phyloP scores from a whole-genome alignment of 2,113 vertebrate species.

The Apistogramma diplotaenia region DNA sequence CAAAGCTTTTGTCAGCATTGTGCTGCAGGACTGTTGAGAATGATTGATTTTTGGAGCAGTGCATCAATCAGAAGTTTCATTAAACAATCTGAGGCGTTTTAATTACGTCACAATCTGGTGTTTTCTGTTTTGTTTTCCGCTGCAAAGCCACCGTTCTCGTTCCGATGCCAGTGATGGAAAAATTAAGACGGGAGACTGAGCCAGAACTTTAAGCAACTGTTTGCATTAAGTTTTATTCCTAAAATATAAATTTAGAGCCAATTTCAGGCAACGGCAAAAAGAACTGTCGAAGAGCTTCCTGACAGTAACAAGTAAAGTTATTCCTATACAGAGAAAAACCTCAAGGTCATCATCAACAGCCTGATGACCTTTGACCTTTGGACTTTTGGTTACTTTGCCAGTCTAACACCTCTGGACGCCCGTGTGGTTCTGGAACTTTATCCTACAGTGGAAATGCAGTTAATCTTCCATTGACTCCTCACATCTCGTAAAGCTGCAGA shows the following conservation, averaged over 20 bases:
- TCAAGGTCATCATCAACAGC: too few relatives aligned
- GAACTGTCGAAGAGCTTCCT: neutral
- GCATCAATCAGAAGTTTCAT: neutral
- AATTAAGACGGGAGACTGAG: neutral
- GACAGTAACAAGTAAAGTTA: neutral
- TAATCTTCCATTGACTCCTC: neutral
- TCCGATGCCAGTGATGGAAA: neutral
- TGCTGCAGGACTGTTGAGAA: constrained; percentile 2
- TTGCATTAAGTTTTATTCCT: neutral
- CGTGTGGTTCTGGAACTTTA: neutral
- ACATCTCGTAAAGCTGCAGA: neutral
- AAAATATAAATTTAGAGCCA: neutral
- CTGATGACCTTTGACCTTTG: too few relatives aligned
- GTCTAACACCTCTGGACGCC: too few relatives aligned
- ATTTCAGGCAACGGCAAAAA: neutral
- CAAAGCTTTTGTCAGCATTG: constrained; percentile 28
- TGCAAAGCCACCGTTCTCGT: neutral
- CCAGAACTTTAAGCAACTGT: too few relatives aligned
- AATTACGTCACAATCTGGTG: neutral
- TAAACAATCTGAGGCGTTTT: neutral
- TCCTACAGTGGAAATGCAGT: neutral
- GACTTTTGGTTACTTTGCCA: too few relatives aligned
- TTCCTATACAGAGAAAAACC: too few relatives aligned
- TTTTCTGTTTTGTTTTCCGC: neutral
- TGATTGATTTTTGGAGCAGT: constrained; percentile 3